phyloP scores from a whole-genome alignment of 2,797 vertebrate species.

The Diceros bicornis region DNA sequence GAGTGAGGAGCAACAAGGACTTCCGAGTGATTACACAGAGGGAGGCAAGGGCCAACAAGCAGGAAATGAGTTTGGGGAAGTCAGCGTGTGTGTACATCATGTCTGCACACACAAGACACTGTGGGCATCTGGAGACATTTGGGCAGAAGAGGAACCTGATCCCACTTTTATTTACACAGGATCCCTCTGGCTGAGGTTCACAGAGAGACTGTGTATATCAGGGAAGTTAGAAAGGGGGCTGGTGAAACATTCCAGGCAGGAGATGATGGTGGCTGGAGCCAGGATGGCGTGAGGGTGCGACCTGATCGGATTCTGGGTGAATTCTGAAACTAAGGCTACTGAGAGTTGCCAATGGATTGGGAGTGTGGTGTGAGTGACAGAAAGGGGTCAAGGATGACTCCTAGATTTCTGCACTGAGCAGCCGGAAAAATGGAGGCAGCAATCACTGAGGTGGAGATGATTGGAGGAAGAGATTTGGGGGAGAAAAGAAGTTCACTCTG shows the following conservation, averaged over 20 bases:
- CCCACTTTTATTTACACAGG: neutral
- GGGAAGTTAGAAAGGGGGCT: too few species aligned
- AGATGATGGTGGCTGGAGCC: neutral
- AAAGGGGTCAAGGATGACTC: too few species aligned
- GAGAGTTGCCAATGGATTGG: too few species aligned
- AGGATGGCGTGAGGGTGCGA: too few species aligned
- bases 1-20: neutral
- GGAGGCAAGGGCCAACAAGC: neutral
- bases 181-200: too few species aligned
- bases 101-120: neutral
- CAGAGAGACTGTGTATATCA: too few species aligned
- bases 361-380: neutral
- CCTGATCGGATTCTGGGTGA: neutral
- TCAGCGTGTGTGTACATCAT: neutral
- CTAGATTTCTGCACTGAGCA: neutral
- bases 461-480: too few species aligned
- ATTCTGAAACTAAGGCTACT: neutral
- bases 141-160: neutral
- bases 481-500: too few species aligned
- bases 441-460: too few species aligned
- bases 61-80: neutral
- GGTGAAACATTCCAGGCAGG: neutral
- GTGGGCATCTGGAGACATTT: neutral
- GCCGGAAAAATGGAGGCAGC: neutral
- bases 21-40: neutral